Base-by-base conservation (phyloP, 2,888 invertebrate genomes). In the Eristalis arbustorum region DNA sequence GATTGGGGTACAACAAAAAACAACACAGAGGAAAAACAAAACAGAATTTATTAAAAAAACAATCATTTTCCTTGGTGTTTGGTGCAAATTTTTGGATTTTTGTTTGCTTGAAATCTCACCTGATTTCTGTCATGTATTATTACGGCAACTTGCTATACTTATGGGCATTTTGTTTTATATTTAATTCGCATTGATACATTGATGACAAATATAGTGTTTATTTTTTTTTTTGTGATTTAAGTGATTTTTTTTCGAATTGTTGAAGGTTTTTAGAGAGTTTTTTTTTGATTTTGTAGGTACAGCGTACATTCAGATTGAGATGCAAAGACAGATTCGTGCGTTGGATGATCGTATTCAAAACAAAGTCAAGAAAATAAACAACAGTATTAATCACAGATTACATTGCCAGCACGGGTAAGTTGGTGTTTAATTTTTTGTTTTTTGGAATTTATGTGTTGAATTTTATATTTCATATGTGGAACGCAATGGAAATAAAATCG, bases 61-160 rank as follows among this genome's bases (percentile, higher is more conserved):
- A 81, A 76, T 67, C 40, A 66, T 23, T 28, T 61, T 31, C 57
- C 31, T 69, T 62, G 57, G 6, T 78, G 72, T 73, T 61, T 31
- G 14, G 59, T 74, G 42, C 61, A 61, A 31, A 56, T 72, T 49
- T 18, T 72, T 63, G 28, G 1, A 1, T 28, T 62, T 62, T 42
- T 62, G 28, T 67, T 67, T 56, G 34, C 40, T 80, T 49, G 78
- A 88, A 82, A 82, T 88, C 89, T 90, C 90, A 90, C 90, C 90
- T 90, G 89, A 88, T 89, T 88, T 89, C 89, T 89, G 88, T 90
- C 90, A 89, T 90, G 89, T 88, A 90, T 90, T 89, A 90, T 89
- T 77, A 90, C 89, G 88, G 90, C 90, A 88, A 89, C 89, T 89
- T 90, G 89, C 90, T 90, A 88, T 84, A 89, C 84, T 88, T 88